Base-by-base conservation (phyloP, 2,888 invertebrate species). In the Formica aserva region DNA sequence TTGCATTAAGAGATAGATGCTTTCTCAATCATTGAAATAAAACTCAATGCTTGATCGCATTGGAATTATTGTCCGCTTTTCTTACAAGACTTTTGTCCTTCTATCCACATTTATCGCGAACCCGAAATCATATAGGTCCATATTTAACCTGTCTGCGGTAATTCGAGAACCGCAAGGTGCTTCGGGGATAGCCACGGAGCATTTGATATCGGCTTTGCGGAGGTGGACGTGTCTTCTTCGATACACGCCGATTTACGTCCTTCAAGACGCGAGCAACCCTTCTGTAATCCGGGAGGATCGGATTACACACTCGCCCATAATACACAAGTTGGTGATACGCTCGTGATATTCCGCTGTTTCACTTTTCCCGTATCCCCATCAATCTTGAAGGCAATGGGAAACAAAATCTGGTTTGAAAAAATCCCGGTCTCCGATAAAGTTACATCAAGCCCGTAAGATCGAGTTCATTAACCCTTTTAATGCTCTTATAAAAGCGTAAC, bases 141-240 rank as follows among this genome's bases (percentile, higher is more conserved):
- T 15, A 87, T 87, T 89, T 86, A 85, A 88, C 87, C 66, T 75
- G 85, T 80, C 83, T 13, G 52, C n/a, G 90, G 87, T 90, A 90
- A 90, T 89, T 88, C 81, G 88, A 90, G 88, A 89, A 88, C 86
- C 85, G 85, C 89, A 85, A 89, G 85, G 88, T 86, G 88, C 90
- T 88, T 86, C 86, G 82, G 5, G 76, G 77, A 84, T 78, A 81
- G 82, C 84, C 86, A 82, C 85, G 81, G 66, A 63, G 85, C 83
- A 90, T 90, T 88, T 86, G 89, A 90, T 89, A 90, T 86, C 86
- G 48, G 67, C 62, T 74, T 85, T 88, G 88, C 85, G 88, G 88
- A 90, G 88, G 86, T 83, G 89, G 85, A 88, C 87, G 85, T 88
- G 84, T 81, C 88, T 90, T 89, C 85, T 82, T 82, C 86, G 85